phyloP scores from a whole-genome alignment of 2,888 invertebrate species.

The Hybos culiciformis region DNA sequence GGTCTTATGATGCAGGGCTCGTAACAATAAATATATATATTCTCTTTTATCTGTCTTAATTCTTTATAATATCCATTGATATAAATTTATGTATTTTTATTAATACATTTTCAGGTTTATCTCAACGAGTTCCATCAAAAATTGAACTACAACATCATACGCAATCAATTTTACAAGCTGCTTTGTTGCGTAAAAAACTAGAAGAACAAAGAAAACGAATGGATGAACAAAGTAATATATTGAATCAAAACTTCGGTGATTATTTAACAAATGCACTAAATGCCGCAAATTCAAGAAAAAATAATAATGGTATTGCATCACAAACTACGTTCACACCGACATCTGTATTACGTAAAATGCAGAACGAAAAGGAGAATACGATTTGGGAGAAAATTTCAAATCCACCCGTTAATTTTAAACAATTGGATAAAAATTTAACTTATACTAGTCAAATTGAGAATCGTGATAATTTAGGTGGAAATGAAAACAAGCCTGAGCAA shows the following conservation, averaged over 20 bases:
- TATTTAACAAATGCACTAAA: neutral
- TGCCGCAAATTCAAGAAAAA: neutral
- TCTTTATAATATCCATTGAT: too few relatives aligned
- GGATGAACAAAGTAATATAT: slow-evolving; percentile 20
- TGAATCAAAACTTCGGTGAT: neutral
- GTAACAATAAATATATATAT: too few relatives aligned
- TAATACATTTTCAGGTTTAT: slow-evolving; percentile 48
- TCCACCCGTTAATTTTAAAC: too few relatives aligned
- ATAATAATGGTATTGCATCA: neutral
- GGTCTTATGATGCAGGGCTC: too few relatives aligned
- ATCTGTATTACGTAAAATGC: slow-evolving; percentile 87
- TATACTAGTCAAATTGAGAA: too few relatives aligned
- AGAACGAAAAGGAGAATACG: slow-evolving; percentile 72
- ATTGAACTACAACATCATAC: slow-evolving; percentile 74
- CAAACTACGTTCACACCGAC: slow-evolving; percentile 95
- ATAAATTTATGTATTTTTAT: too few relatives aligned
- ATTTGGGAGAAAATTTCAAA: too few relatives aligned
- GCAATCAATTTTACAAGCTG: slow-evolving; percentile 74
- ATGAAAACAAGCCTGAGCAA: too few relatives aligned
- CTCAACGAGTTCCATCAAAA: slow-evolving; percentile 65
- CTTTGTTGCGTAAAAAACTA: slow-evolving; percentile 75
- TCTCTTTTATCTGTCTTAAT: too few relatives aligned
- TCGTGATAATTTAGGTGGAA: too few relatives aligned
- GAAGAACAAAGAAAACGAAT: slow-evolving; percentile 56
- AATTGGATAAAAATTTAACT: too few relatives aligned